phyloP scores from a whole-genome alignment of 2,113 vertebrate genomes.

The Clarias batrachus region DNA sequence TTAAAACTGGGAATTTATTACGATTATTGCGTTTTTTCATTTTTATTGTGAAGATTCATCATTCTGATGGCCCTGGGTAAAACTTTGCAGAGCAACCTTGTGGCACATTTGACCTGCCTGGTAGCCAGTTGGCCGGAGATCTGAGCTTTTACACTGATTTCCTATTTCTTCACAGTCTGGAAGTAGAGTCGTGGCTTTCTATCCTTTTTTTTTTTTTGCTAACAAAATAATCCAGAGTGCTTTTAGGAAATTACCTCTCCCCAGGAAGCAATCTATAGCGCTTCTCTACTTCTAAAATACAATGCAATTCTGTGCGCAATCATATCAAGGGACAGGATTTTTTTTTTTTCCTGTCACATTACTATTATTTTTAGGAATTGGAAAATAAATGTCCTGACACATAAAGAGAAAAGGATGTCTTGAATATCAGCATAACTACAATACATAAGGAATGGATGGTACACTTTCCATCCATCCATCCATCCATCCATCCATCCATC shows the following conservation, averaged over 20 bases:
- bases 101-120: conserved; percentile 62
- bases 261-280: conserved; percentile 54
- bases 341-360: conserved; percentile 23
- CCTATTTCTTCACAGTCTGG: conserved; percentile 64
- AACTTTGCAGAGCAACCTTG: conserved; percentile 71
- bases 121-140: conserved; percentile 57
- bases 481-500: no score
- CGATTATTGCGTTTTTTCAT: conserved; percentile 76
- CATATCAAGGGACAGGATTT: conserved; percentile 48
- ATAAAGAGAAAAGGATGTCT: conserved; percentile 26
- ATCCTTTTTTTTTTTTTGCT: conserved; percentile 60
- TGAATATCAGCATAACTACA: conserved; percentile 27
- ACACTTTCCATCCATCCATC: no score
- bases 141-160: conserved; percentile 69
- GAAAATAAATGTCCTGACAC: conserved; percentile 19
- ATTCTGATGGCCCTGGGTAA: conserved; percentile 69
- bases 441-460: neutral
- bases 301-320: conserved; percentile 50
- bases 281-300: conserved; percentile 44
- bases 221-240: conserved; percentile 68
- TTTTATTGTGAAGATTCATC: conserved; percentile 67
- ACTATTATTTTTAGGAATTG: conserved; percentile 26
- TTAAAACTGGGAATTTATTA: conserved; percentile 30
- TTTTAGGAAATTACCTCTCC: conserved; percentile 71
- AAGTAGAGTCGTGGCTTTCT: conserved; percentile 66